phyloP scores from a whole-genome alignment of 2,113 vertebrate genomes.

The Neopipo cinnamomea region DNA sequence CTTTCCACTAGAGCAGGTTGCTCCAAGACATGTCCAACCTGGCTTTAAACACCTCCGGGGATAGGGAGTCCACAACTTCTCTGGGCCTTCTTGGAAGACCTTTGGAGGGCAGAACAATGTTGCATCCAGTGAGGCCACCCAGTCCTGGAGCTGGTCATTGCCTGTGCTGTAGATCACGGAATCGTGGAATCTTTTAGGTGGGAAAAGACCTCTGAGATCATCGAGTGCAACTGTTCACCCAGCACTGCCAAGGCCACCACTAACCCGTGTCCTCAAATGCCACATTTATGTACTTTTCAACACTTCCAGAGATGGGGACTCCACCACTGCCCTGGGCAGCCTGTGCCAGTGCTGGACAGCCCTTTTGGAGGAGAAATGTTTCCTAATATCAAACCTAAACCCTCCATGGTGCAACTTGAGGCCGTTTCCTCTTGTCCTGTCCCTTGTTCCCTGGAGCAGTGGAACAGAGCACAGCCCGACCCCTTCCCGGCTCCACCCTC shows the following conservation, averaged over 20 bases:
- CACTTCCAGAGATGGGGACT: background rate
- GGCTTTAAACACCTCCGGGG: background rate
- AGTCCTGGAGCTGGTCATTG: background rate
- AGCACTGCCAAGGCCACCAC: background rate
- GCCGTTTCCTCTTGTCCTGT: background rate
- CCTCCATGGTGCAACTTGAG: background rate
- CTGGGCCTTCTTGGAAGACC: background rate
- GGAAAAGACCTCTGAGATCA: background rate
- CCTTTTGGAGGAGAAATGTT: background rate
- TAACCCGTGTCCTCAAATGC: background rate
- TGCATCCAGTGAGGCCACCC: background rate
- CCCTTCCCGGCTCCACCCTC: background rate
- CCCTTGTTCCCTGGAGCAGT: background rate
- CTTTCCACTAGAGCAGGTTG: background rate
- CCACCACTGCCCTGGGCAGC: background rate
- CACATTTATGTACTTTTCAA: background rate
- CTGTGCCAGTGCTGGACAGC: background rate
- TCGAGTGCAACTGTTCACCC: background rate
- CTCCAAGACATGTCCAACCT: accelerated
- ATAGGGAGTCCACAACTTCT: background rate
- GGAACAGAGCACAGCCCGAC: background rate
- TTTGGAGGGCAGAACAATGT: background rate
- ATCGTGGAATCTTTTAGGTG: background rate
- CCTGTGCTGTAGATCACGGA: background rate
- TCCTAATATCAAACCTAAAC: background rate